These are phyloP conservation scores for Cephus pulcher DNA, from an alignment of 2,888 invertebrate genomes.

Conservation along the genomic window DNA sequence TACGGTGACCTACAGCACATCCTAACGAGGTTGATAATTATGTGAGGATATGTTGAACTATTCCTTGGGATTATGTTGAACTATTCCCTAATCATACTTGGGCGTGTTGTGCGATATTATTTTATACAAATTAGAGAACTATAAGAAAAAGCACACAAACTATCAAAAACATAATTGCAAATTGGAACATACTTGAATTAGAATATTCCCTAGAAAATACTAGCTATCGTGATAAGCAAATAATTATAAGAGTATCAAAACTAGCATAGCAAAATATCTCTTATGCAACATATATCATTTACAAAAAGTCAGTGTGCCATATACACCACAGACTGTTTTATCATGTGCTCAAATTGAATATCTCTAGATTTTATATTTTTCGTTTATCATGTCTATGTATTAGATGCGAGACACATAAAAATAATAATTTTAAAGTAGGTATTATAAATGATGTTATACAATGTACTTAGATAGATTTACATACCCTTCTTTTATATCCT, in stretches of 20 bases:
- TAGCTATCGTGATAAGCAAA: not conserved
- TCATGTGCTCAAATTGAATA: not conserved
- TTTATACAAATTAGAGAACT: not conserved
- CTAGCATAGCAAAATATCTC: not conserved
- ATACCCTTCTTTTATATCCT: not conserved
- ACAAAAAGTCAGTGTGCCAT: not conserved
- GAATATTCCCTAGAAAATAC: not conserved
- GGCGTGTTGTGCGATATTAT: not conserved
- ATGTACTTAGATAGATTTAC: not conserved
- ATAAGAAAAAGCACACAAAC: not conserved
- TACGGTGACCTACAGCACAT: conserved; percentile 40
- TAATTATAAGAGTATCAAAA: not conserved
- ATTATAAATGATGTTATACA: not conserved
- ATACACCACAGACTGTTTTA: not conserved
- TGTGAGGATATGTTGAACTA: not conserved
- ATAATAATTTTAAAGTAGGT: not conserved
- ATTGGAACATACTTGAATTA: not conserved
- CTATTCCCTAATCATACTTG: not conserved
- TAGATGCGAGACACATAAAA: not conserved
- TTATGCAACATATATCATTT: not conserved
- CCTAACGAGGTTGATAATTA: not conserved
- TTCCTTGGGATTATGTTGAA: not conserved
- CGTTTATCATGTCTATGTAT: not conserved
- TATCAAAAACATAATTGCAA: not conserved
- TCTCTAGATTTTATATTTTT: not conserved